A percentile compares a stretch with the other conserved stretches of the same genome.
phyloP scores from a whole-genome alignment of 1,140 invertebrate genomes.

The Aphelenchoides fujianensis region DNA sequence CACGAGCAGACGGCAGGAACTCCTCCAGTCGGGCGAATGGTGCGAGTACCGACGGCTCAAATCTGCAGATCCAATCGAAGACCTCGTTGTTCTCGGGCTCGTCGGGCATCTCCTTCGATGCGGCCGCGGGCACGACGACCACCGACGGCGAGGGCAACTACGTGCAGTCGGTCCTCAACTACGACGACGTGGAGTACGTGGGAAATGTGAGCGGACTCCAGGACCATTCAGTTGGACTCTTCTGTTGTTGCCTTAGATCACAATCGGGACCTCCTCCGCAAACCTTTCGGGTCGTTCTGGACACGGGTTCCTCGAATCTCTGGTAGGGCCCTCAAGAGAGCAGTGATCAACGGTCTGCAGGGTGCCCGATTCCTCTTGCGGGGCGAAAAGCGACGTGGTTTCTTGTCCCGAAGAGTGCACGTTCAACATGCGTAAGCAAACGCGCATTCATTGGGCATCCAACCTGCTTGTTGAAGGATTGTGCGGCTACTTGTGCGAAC shows the following conservation, averaged over 20 bases:
- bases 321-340: not conserved
- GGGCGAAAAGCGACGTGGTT: not conserved
- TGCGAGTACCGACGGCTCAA: constrained; percentile 8
- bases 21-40: constrained; percentile 6
- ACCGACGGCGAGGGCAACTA: constrained; percentile 11
- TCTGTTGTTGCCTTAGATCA: constrained; percentile 26
- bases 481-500: not conserved
- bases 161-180: constrained; percentile 27
- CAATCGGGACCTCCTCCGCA: constrained; percentile 48
- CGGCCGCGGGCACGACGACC: not conserved
- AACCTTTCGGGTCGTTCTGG: constrained; percentile 42
- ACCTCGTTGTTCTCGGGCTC: not conserved
- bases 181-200: constrained; percentile 46
- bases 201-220: constrained; percentile 30
- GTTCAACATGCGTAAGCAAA: not conserved
- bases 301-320: constrained; percentile 36
- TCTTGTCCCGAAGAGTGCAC: constrained; percentile 20
- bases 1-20: constrained; percentile 4
- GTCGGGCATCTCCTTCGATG: not conserved
- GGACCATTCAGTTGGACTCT: not conserved
- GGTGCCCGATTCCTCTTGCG: constrained; percentile 14
- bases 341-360: not conserved
- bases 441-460: not conserved
- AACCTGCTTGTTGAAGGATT: not conserved
- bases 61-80: not conserved